Base-by-base conservation (phyloP, 1,140 invertebrate species). In the Drosophila trapezifrons region DNA sequence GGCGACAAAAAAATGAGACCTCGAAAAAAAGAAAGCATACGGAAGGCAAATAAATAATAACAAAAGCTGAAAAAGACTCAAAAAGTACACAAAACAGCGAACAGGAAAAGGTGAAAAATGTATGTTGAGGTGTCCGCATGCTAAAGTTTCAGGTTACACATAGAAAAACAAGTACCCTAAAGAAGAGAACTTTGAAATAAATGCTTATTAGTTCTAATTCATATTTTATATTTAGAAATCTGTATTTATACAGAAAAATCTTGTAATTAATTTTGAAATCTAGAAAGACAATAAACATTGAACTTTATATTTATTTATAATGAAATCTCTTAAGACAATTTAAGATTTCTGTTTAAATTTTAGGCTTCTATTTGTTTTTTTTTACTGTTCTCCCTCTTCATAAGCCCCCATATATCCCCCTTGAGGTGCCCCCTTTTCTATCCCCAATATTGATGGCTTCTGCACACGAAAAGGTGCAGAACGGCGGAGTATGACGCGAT, bases 401-500 rank as follows among this genome's bases (percentile, higher is more conserved):
- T 3, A 20, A 37, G 9, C 49, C 7, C 17, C 18, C 4, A 10
- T 20, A 9, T 35, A 35, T 20, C 32, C 29, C 32, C 32, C 1
- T 18, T 4, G 6, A 15, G 46, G 32, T 32, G 20, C 27, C 27
- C 38, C 40, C 27, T 13, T 46, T 49, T 57, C 49, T 52, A 52
- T 27, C 37, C 62, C 69, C 80, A 81, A 90, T 86, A 90, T 90
- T 90, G 86, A 90, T 90, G 86, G 87, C 58, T 46, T 65, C 69
- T 67, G 77, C 67, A 60, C 86, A 90, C 86, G 86, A 78, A 90
- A 80, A 67, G 67, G 60, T 27, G 69, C 32, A 71, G 40, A 51
- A 71, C 29, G 59, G 46, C n/a, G 81, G 63, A 75, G 76, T 90
- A 86, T 87, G 89, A 90, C 86, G 82, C 87, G 86, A 90, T 90